Evolutionary conservation across 2,113 vertebrate genomes (phyloP).

Genomic region (Gallinago jamesoni): DNA sequence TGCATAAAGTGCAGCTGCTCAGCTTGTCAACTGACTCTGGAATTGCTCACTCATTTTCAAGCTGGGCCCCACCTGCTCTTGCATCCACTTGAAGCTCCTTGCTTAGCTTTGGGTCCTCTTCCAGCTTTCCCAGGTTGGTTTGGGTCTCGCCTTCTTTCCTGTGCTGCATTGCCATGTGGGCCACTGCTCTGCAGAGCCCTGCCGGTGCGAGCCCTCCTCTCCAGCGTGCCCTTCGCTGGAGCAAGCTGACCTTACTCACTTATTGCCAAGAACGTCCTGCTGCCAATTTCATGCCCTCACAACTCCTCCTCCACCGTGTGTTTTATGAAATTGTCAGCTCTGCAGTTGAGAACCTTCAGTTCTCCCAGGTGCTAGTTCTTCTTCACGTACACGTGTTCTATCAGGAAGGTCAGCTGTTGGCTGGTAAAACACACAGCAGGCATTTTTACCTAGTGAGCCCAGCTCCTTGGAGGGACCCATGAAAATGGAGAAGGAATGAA

Average conservation of each 20-base stretch:
- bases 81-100: background rate
- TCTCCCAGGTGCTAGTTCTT: background rate
- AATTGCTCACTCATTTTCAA: background rate
- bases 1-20: background rate
- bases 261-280: background rate
- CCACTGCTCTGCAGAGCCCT: background rate
- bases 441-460: background rate
- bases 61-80: background rate
- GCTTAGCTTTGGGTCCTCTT: background rate
- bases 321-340: background rate
- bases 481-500: background rate
- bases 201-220: fast-evolving
- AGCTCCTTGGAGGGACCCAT: background rate
- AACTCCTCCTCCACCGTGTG: fast-evolving
- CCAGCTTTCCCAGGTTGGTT: background rate
- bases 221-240: background rate
- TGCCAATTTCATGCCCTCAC: background rate
- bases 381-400: background rate
- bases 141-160: background rate
- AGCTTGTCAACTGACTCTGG: background rate
- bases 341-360: background rate
- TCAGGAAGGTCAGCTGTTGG: background rate
- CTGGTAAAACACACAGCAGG: background rate
- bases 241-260: background rate
- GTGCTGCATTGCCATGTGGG: background rate